Evolutionary conservation across 2,797 vertebrate genomes (phyloP).

Genomic region (Salarias fasciatus): DNA sequence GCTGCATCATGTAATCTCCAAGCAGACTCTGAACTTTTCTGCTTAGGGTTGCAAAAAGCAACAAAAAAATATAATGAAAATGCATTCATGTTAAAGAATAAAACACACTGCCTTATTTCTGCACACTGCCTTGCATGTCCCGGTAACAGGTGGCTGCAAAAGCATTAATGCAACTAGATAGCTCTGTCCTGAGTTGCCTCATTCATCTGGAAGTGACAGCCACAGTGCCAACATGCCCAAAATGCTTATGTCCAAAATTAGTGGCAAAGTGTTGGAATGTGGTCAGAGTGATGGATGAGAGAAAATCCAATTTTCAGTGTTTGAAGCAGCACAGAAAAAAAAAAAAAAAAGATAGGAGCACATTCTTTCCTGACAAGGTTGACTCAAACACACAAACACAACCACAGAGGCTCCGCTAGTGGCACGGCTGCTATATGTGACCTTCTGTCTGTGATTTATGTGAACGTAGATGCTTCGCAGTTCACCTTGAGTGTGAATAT

Average conservation of each 20-base stretch:
- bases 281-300: neutral
- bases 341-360: neutral
- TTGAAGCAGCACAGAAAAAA: neutral
- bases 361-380: slow-evolving; percentile 29
- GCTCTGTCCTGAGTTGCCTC: slow-evolving; percentile 17
- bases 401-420: slow-evolving; percentile 4
- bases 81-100: neutral
- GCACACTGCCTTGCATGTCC: slow-evolving; percentile 7
- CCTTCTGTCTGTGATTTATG: slow-evolving; percentile 1
- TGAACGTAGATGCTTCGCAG: neutral
- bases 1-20: neutral
- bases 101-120: slow-evolving; percentile 14
- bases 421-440: neutral
- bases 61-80: neutral
- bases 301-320: slow-evolving; percentile 10
- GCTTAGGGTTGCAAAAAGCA: neutral
- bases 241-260: neutral
- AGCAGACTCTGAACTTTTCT: neutral
- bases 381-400: slow-evolving; percentile 23
- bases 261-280: slow-evolving; percentile 20
- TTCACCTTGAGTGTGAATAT: slow-evolving; percentile 2
- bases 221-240: slow-evolving; percentile 5
- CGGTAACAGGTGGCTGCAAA: slow-evolving; percentile 56
- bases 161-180: slow-evolving; percentile 41
- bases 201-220: slow-evolving; percentile 40